Conservation (phyloP, 2,888 invertebrate genomes). For the Odontomyia ornata region DNA sequence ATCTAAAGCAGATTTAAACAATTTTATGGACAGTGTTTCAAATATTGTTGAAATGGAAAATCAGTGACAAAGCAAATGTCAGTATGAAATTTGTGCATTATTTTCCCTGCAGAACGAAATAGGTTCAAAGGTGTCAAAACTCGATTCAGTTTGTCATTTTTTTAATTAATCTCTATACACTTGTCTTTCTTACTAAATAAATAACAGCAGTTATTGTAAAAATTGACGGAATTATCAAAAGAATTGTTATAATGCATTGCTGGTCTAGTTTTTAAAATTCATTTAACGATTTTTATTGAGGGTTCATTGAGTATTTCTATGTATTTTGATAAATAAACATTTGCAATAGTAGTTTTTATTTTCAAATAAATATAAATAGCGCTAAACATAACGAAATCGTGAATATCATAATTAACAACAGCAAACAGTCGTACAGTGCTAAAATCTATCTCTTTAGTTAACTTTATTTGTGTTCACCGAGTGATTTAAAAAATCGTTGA, state of each 20-base stretch:
- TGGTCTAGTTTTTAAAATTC: neutral
- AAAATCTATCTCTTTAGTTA: slow-evolving; percentile 31
- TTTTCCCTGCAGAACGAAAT: slow-evolving; percentile 16
- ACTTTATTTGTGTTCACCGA: neutral
- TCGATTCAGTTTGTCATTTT: too few relatives aligned
- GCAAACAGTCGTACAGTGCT: neutral
- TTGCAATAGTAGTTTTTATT: too few relatives aligned
- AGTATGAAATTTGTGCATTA: slow-evolving; percentile 21
- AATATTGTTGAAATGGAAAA: neutral
- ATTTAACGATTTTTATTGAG: too few relatives aligned
- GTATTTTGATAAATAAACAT: too few relatives aligned
- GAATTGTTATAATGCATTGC: slow-evolving; percentile 1
- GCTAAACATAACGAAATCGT: too few relatives aligned
- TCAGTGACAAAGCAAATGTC: too few relatives aligned
- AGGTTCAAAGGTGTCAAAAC: neutral
- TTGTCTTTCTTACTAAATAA: slow-evolving; percentile 22
- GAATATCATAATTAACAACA: neutral
- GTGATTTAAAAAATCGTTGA: too few relatives aligned
- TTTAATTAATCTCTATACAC: neutral
- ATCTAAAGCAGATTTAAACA: slow-evolving; percentile 3
- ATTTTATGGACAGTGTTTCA: neutral
- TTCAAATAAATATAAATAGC: too few relatives aligned
- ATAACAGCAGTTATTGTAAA: slow-evolving; percentile 47
- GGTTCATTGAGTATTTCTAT: too few relatives aligned
- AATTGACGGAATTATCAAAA: slow-evolving; percentile 47